These are phyloP conservation scores for Aporophyla lueneburgensis DNA, from an alignment of 2,888 invertebrate species.

Conservation along the genomic window DNA sequence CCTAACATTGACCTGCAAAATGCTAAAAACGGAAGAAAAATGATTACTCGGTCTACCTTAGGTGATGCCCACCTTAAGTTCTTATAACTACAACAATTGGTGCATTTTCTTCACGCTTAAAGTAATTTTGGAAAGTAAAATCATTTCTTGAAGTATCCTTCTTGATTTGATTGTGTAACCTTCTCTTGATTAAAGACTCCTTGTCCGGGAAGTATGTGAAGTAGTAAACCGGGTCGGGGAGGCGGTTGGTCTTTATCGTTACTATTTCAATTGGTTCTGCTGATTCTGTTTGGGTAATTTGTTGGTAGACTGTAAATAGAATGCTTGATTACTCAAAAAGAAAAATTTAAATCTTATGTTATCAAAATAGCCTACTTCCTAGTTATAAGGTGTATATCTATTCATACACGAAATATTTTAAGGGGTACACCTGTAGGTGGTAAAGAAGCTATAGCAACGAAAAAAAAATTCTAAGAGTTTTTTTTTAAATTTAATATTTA, in stretches of 20 bases:
- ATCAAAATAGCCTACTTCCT: no score
- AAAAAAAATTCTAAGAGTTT: no score
- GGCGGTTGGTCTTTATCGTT: constrained; percentile 1
- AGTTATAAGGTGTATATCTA: no score
- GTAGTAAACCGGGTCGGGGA: neutral
- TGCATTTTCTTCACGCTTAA: neutral
- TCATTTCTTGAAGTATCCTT: neutral
- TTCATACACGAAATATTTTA: no score
- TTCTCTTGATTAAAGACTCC: constrained; percentile 14
- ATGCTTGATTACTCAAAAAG: neutral
- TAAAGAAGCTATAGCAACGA: no score
- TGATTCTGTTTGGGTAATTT: constrained; percentile 14
- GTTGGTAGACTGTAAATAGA: constrained; percentile 26
- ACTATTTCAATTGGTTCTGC: constrained; percentile 28
- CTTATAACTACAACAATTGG: constrained; percentile 15
- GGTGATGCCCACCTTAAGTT: no score
- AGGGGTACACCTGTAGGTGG: no score
- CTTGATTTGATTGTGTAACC: neutral
- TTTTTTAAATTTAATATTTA: no score
- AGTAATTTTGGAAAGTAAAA: neutral
- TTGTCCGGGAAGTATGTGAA: constrained; percentile 20
- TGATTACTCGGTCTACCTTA: no score
- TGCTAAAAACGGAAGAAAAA: no score
- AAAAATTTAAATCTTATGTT: no score
- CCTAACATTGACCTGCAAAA: no score